A percentile compares a stretch with the other conserved stretches of the same genome.
These are phyloP conservation scores for Parus major DNA, from an alignment of 2,113 vertebrate genomes.

Conservation along the genomic window DNA sequence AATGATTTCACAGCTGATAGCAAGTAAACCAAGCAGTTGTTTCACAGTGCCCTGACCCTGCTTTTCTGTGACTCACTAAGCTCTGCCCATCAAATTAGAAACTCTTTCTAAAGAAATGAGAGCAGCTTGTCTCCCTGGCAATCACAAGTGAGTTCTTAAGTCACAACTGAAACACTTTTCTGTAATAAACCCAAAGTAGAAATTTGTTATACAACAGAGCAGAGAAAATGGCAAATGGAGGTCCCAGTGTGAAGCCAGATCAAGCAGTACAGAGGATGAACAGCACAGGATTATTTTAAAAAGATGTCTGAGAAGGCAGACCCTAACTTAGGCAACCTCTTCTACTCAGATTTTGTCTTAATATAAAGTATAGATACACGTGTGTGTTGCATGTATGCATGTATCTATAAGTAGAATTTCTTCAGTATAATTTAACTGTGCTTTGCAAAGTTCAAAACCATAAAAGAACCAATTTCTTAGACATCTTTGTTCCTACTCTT, in stretches of 20 bases:
- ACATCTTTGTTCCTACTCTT: neutral
- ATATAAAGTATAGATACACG: accelerated
- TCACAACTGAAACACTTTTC: constrained; percentile 26
- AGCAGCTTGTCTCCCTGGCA: constrained; percentile 64
- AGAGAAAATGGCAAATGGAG: neutral
- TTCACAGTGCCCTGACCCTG: constrained; percentile 21
- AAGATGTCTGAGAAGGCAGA: neutral
- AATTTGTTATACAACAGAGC: constrained; percentile 26
- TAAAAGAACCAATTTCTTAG: neutral
- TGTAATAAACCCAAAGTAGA: neutral
- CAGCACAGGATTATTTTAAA: neutral
- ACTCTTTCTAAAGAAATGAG: constrained; percentile 55
- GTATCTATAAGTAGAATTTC: neutral
- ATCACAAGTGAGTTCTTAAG: neutral
- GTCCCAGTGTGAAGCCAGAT: neutral
- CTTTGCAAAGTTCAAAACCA: neutral
- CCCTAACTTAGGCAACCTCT: neutral
- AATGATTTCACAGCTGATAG: neutral
- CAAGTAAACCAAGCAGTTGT: constrained; percentile 26
- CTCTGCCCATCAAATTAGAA: constrained; percentile 63
- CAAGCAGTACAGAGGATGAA: neutral
- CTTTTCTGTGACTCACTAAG: constrained; percentile 39
- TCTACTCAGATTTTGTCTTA: neutral
- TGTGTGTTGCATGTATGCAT: neutral
- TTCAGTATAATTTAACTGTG: neutral